Conservation (phyloP, 2,113 vertebrate species). For the Triplophysa dalaica region DNA sequence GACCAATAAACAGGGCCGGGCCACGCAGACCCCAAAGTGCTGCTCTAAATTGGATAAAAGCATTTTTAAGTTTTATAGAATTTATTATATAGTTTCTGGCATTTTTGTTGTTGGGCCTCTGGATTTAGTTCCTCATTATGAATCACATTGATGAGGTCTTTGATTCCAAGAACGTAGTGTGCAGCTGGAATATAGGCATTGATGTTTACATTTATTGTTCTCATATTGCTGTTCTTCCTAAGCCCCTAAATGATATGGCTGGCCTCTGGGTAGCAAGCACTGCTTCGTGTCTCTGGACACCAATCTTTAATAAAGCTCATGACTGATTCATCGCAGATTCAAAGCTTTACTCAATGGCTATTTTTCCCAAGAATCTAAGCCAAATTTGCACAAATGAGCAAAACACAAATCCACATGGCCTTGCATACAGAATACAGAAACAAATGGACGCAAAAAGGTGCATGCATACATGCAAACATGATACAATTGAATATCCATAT, state of each 20-base stretch:
- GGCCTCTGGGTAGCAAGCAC: not conserved
- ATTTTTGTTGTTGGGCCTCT: not conserved
- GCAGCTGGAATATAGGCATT: slow-evolving; percentile 22
- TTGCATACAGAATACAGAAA: not conserved
- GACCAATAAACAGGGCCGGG: not conserved
- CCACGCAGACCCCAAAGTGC: not conserved
- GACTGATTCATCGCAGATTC: slow-evolving; percentile 5
- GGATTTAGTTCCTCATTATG: slow-evolving; percentile 38
- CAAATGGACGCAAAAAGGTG: not conserved
- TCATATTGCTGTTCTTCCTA: slow-evolving; percentile 27
- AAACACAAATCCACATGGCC: not conserved
- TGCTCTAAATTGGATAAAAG: not conserved
- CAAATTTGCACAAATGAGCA: not conserved
- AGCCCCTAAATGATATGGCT: slow-evolving; percentile 37
- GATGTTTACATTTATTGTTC: slow-evolving; percentile 44
- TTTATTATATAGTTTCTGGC: not conserved
- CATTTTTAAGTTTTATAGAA: slow-evolving; percentile 13
- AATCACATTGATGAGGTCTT: slow-evolving; percentile 40
- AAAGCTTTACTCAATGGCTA: slow-evolving; percentile 4
- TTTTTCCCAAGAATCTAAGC: not conserved
- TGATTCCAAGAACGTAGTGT: slow-evolving; percentile 28
- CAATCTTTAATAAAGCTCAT: slow-evolving; percentile 1
- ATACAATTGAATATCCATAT: not conserved
- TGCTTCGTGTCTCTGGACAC: slow-evolving; percentile 22
- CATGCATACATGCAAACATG: not conserved